phyloP scores from a whole-genome alignment of 2,797 vertebrate genomes.

The Geotrypetes seraphini region DNA sequence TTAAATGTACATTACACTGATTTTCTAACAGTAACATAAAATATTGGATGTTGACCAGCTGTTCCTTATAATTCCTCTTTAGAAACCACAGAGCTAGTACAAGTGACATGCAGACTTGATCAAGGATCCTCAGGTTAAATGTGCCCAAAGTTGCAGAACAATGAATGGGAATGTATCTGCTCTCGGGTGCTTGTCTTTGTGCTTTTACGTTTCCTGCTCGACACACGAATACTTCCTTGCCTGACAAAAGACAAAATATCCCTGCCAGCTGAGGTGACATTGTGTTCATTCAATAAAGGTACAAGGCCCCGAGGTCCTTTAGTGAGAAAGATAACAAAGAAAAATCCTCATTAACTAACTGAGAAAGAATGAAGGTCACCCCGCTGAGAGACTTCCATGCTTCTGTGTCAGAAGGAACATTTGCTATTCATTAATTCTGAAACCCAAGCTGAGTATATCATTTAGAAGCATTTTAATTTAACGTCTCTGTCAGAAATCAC shows the following conservation, averaged over 20 bases:
- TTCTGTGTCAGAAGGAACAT: constrained; percentile 49
- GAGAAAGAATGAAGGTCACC: constrained; percentile 57
- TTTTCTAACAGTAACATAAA: too few relatives aligned
- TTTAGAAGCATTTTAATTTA: constrained; percentile 43
- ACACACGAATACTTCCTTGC: constrained; percentile 46
- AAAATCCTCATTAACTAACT: constrained; percentile 57
- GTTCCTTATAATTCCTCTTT: constrained; percentile 26
- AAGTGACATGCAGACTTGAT: constrained; percentile 25
- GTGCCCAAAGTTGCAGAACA: constrained; percentile 33
- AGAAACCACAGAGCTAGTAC: constrained; percentile 21
- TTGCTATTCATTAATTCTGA: constrained; percentile 64
- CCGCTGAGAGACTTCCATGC: constrained; percentile 49
- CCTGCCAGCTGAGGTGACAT: constrained; percentile 56
- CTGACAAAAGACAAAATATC: constrained; percentile 55
- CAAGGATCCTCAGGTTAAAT: constrained; percentile 33
- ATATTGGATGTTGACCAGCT: too few relatives aligned
- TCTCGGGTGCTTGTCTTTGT: constrained; percentile 36
- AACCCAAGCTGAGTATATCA: constrained; percentile 46
- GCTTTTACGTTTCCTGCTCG: constrained; percentile 41
- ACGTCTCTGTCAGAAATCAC: constrained; percentile 36
- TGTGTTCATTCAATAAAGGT: constrained; percentile 57
- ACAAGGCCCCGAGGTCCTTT: constrained; percentile 55
- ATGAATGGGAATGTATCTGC: constrained; percentile 48
- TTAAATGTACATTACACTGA: too few relatives aligned
- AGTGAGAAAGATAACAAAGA: constrained; percentile 53